Percentiles rank a stretch among this genome's conserved stretches.
Conservation (phyloP, 2,797 vertebrate genomes). For the Microhierax caerulescens region DNA sequence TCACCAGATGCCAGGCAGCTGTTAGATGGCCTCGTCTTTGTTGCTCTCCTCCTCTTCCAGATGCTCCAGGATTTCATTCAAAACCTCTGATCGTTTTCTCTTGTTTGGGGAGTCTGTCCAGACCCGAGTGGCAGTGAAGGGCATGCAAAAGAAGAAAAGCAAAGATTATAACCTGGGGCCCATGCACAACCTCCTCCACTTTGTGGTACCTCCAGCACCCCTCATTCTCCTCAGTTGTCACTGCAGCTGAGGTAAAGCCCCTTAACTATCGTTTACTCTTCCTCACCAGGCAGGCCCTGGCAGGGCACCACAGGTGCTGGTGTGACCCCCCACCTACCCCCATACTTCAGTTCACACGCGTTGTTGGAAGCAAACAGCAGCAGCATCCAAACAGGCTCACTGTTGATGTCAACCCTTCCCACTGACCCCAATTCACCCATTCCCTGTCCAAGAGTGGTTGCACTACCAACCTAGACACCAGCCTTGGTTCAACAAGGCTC, state of each 20-base stretch:
- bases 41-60: constrained; percentile 80
- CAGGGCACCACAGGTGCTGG: neutral
- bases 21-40: constrained; percentile 16
- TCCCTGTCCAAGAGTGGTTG: fast-evolving
- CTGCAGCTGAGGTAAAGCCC: neutral
- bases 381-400: fast-evolving
- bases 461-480: neutral
- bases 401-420: neutral
- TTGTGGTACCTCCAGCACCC: neutral
- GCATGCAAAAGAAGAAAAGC: neutral
- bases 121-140: neutral
- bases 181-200: fast-evolving
- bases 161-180: neutral
- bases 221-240: neutral
- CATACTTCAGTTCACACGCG: fast-evolving
- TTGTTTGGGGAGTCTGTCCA: constrained; percentile 82
- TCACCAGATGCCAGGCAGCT: neutral
- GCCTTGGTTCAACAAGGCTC: neutral
- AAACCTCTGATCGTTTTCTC: constrained; percentile 80
- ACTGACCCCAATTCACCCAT: fast-evolving
- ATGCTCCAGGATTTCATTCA: constrained; percentile 88
- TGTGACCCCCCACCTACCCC: neutral
- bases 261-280: neutral
- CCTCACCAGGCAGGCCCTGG: neutral
- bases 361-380: neutral